Evolutionary conservation across 2,113 vertebrate genomes (phyloP), one percentile per base, ranked within the genome.

Genomic region (Sula dactylatra): DNA sequence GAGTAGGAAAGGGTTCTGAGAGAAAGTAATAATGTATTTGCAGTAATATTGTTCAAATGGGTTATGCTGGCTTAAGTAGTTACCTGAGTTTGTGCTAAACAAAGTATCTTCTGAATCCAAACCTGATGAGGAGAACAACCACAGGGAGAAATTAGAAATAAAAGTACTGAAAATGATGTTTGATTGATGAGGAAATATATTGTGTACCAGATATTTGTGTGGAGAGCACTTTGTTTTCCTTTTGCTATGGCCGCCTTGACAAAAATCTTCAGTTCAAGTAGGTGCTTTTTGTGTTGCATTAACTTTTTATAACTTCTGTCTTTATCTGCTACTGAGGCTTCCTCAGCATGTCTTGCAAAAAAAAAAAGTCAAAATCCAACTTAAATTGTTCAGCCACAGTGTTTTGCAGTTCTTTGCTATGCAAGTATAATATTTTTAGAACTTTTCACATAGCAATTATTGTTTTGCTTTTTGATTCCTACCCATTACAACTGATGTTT

Each of bases 391-490:
- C 72, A 79, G 21, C 49, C 16, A 32, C 1, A 2, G 14, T 56
- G 42, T 76, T 82, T 74, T 85, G 40, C 44, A 79, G 32, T 88
- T 84, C 36, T 82, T 79, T 85, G 47, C 73, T 82, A 15, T 50
- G 52, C 52, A 66, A 90, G 66, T 74, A 9, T 13, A 20, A 3
- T 93, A 82, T 94, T 85, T 95, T 90, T 85, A 92, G n/a, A 88
- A 59, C 73, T 72, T 88, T 67, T 72, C 44, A 77, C 54, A 24
- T 80, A 82, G 56, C 44, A 90, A 69, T 92, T 92, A 40, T 4
- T 87, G 40, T 40, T 94, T 93, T 79, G 85, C 55, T 65, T 90
- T 87, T 90, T 88, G 52, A 82, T 88, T 92, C 49, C 44, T 87
- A 52, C 34, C 62, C 47, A 19, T 93, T 90, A 59, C 50, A 9